Evolutionary conservation across 2,888 invertebrate species (phyloP).

Genomic region (Diarsia mendica): DNA sequence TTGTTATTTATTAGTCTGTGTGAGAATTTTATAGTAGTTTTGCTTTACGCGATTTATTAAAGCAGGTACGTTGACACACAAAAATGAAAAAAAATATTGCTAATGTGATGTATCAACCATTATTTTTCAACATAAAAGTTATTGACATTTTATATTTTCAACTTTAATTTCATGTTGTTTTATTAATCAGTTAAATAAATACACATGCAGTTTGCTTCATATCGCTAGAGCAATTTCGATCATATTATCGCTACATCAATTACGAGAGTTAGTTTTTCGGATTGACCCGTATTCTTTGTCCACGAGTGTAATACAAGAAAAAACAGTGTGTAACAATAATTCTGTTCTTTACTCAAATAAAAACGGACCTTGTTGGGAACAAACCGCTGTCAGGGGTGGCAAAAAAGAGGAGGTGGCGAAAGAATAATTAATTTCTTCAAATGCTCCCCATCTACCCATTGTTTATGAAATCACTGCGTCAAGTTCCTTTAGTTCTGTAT

Average conservation of each 20-base stretch:
- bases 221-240: too few species aligned
- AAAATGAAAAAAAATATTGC: neutral
- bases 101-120: neutral
- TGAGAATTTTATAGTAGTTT: slow-evolving; percentile 11
- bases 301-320: neutral
- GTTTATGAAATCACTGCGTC: slow-evolving; percentile 47
- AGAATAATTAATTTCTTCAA: slow-evolving; percentile 57
- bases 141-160: too few species aligned
- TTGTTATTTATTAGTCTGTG: slow-evolving; percentile 26
- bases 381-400: slow-evolving; percentile 29
- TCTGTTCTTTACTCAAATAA: slow-evolving; percentile 11
- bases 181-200: too few species aligned
- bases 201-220: too few species aligned
- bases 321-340: neutral
- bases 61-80: neutral
- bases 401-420: slow-evolving; percentile 20
- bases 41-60: slow-evolving; percentile 2
- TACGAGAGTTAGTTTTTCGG: too few species aligned
- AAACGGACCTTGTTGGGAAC: slow-evolving; percentile 10
- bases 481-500: slow-evolving; percentile 35
- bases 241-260: too few species aligned
- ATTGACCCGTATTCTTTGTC: neutral
- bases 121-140: neutral
- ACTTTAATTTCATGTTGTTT: too few species aligned
- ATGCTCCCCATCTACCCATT: slow-evolving; percentile 48